Conservation (phyloP, 1,140 invertebrate genomes). For the Zaprionus lachaisei region DNA sequence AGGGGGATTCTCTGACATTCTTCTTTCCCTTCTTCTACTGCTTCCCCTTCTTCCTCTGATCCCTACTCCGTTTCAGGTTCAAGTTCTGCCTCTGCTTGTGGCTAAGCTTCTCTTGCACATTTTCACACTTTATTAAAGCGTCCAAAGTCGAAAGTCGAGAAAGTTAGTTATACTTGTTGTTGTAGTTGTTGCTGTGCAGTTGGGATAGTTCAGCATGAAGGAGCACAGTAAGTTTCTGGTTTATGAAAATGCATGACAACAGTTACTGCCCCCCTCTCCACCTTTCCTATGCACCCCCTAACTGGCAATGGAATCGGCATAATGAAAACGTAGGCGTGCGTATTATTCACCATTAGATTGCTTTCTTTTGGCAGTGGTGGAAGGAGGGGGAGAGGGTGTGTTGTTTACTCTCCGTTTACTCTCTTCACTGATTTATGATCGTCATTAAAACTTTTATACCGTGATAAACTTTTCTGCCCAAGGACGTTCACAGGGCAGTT, state of each 20-base stretch:
- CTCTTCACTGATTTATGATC: conserved; percentile 42
- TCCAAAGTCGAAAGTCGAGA: conserved; percentile 64
- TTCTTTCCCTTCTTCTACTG: background rate
- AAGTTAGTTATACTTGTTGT: conserved; percentile 51
- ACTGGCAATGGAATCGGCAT: conserved; percentile 37
- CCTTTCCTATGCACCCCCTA: background rate
- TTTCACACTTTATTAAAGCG: conserved; percentile 82
- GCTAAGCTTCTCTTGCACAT: conserved; percentile 44
- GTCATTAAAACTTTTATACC: conserved; percentile 48
- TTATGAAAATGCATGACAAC: conserved; percentile 52
- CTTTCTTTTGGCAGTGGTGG: background rate
- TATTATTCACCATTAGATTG: conserved; percentile 49
- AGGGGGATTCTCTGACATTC: conserved; percentile 11
- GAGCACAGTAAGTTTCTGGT: conserved; percentile 27
- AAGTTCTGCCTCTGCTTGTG: background rate
- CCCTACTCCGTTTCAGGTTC: background rate
- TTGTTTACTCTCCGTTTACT: conserved; percentile 27
- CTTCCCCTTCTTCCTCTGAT: too few relatives aligned
- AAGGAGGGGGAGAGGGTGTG: background rate
- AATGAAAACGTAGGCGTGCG: conserved; percentile 51
- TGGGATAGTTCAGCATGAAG: conserved; percentile 28
- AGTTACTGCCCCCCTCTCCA: background rate
- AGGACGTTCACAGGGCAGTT: conserved; percentile 22
- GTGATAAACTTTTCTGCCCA: conserved; percentile 35
- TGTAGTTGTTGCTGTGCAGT: conserved; percentile 5